Conservation (phyloP, 2,888 invertebrate genomes). For the Junonia oenone region DNA sequence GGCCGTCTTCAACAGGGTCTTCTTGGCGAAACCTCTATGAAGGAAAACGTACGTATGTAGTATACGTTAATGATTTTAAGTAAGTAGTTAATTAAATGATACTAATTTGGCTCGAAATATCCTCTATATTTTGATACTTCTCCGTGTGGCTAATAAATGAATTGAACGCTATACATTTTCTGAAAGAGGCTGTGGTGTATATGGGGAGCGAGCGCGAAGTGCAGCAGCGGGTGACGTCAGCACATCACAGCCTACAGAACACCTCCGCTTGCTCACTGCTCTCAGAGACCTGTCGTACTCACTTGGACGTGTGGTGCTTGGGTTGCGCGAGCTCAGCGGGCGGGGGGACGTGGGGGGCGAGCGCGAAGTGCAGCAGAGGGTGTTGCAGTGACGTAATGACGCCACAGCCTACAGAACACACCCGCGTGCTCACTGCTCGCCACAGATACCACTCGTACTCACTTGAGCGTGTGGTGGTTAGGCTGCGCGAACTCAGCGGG, state of each 20-base stretch:
- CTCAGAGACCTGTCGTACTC: no score
- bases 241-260: no score
- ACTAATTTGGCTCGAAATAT: no score
- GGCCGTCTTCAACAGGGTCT: conserved; percentile 94
- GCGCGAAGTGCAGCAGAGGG: conserved; percentile 94
- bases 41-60: neutral
- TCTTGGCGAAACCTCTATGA: conserved; percentile 93
- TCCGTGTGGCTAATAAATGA: no score
- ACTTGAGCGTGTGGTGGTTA: conserved; percentile 94
- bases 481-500: conserved; percentile 86
- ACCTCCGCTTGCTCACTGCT: no score
- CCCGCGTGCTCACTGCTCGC: conserved; percentile 94
- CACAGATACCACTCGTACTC: no score
- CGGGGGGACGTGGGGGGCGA: conserved; percentile 87
- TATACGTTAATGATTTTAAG: no score
- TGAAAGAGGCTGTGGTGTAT: no score
- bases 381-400: conserved; percentile 91
- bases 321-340: conserved; percentile 86
- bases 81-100: no score
- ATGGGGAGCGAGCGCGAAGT: no score
- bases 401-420: conserved; percentile 88
- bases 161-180: no score
- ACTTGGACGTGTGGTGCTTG: conserved; percentile 94
- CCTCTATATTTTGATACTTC: no score
- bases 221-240: conserved; percentile 90